Conservation (phyloP, 2,113 vertebrate genomes). For the Lamprotornis superbus region DNA sequence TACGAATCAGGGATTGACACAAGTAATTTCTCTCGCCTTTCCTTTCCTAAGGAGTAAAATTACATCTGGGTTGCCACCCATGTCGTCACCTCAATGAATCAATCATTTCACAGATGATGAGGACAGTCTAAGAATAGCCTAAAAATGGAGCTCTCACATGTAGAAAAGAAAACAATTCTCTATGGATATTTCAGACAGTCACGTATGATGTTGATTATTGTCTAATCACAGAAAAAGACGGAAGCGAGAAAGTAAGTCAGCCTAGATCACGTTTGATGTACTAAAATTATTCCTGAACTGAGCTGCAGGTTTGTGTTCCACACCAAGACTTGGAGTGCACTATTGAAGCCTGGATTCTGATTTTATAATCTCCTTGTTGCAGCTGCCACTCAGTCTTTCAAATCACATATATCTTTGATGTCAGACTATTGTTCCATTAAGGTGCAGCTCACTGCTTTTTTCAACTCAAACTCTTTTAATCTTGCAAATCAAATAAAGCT, state of each 20-base stretch:
- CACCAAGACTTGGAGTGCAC: neutral
- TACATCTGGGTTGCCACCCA: neutral
- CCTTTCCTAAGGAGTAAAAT: neutral
- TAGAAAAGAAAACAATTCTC: neutral
- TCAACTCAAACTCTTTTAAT: conserved; percentile 56
- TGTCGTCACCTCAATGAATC: neutral
- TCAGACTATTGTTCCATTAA: conserved; percentile 47
- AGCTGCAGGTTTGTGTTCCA: neutral
- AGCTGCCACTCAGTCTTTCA: conserved; percentile 39
- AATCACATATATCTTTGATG: conserved; percentile 39
- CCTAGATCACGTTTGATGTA: neutral
- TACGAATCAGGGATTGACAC: neutral
- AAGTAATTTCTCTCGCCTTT: neutral
- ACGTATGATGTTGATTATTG: neutral
- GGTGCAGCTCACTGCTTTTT: conserved; percentile 50
- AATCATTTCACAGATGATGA: neutral
- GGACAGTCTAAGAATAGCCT: neutral
- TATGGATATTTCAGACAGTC: neutral
- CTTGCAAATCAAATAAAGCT: conserved; percentile 68
- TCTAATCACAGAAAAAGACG: neutral
- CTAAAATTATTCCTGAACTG: neutral
- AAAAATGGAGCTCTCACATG: neutral
- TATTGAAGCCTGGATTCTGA: conserved; percentile 1
- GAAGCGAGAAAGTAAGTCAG: neutral
- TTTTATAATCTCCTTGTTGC: conserved; percentile 44